Conservation (phyloP, 2,888 invertebrate species). For the Papilio demoleus region DNA sequence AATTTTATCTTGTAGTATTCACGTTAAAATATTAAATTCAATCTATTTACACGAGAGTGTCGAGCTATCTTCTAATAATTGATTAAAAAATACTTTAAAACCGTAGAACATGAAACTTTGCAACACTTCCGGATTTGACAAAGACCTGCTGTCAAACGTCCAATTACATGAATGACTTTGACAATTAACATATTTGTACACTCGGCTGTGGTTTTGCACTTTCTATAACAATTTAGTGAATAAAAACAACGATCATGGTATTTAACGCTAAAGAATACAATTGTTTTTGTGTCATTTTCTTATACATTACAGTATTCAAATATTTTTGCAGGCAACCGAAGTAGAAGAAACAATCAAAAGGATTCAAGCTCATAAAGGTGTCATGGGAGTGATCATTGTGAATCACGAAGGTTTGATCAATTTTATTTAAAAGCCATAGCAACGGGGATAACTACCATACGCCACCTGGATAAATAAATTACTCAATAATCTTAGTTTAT, state of each 20-base stretch:
- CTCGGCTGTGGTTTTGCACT: neutral
- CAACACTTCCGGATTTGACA: too few species aligned
- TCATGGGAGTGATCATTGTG: conserved; percentile 97
- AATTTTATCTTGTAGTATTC: too few species aligned
- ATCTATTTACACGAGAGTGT: neutral
- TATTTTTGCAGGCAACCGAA: conserved; percentile 86
- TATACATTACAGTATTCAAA: conserved; percentile 13
- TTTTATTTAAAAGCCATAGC: conserved; percentile 55
- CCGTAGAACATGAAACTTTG: too few species aligned
- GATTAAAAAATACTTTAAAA: neutral
- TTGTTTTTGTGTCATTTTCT: neutral
- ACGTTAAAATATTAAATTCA: too few species aligned
- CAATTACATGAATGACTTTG: conserved; percentile 10
- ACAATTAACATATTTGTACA: conserved; percentile 21
- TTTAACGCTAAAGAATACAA: conserved; percentile 27
- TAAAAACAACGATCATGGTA: conserved; percentile 34
- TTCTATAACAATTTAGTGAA: conserved; percentile 22
- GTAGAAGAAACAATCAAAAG: conserved; percentile 99
- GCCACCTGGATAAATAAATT: neutral
- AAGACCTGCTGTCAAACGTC: conserved; percentile 7
- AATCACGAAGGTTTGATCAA: conserved; percentile 95
- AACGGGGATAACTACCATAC: conserved; percentile 36
- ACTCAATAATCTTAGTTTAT: conserved; percentile 13
- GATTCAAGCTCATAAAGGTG: conserved; percentile 98
- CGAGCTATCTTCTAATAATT: neutral